phyloP scores from a whole-genome alignment of 2,113 vertebrate species.

The Apteryx mantelli region DNA sequence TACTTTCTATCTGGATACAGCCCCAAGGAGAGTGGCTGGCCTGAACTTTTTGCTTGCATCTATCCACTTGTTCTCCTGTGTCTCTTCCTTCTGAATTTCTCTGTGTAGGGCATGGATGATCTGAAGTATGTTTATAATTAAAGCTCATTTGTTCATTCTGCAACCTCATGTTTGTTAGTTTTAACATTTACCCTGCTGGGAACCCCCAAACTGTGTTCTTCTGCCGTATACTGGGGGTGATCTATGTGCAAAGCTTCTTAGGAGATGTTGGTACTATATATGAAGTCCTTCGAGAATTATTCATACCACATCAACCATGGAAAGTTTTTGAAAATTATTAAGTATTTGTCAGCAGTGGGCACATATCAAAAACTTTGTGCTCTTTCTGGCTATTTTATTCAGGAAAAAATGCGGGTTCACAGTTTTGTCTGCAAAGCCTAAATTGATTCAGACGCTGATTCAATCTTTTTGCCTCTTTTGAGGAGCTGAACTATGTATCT shows the following conservation, averaged over 20 bases:
- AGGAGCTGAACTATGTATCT: not conserved
- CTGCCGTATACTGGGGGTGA: not conserved
- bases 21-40: not conserved
- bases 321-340: constrained; percentile 20
- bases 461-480: not conserved
- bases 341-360: constrained; percentile 3
- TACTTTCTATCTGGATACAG: not conserved
- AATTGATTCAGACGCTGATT: constrained; percentile 1
- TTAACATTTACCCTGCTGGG: not conserved
- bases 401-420: constrained; percentile 24
- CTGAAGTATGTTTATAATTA: not conserved
- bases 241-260: not conserved
- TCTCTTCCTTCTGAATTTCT: not conserved
- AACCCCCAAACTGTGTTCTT: not conserved
- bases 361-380: not conserved
- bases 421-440: not conserved
- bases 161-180: not conserved
- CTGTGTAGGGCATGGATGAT: not conserved
- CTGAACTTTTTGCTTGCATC: not conserved
- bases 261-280: not conserved
- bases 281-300: not conserved
- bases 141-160: not conserved
- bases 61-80: not conserved
- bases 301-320: not conserved
- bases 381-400: constrained; percentile 1